Evolutionary conservation across 2,797 vertebrate genomes (phyloP).

Genomic region (Danio choprae): DNA sequence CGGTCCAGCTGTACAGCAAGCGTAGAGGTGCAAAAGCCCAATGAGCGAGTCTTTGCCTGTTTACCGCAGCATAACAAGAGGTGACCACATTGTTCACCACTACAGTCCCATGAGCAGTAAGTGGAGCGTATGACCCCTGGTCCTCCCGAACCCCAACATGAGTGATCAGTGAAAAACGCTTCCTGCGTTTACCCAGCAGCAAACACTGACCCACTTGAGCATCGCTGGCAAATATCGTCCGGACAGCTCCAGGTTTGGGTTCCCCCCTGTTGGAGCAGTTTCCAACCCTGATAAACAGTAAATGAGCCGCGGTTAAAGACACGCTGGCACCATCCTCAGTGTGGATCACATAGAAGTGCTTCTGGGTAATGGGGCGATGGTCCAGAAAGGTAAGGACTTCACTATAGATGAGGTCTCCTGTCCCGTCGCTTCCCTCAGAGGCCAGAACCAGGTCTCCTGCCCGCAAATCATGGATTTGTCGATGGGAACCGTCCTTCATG

Average conservation of each 20-base stretch:
- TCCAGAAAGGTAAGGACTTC: slow-evolving; percentile 91
- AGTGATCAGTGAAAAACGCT: slow-evolving; percentile 78
- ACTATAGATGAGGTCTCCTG: slow-evolving; percentile 82
- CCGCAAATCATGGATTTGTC: slow-evolving; percentile 78
- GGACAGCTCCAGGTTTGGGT: slow-evolving; percentile 65
- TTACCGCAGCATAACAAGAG: slow-evolving; percentile 90
- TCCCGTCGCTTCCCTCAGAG: slow-evolving; percentile 69
- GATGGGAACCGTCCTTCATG: slow-evolving; percentile 79
- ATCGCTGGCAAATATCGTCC: slow-evolving; percentile 82
- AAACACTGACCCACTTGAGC: slow-evolving; percentile 86
- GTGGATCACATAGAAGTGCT: slow-evolving; percentile 84
- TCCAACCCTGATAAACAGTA: slow-evolving; percentile 83
- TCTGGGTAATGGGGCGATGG: slow-evolving; percentile 74
- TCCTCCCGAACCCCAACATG: slow-evolving; percentile 70
- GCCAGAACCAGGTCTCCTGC: slow-evolving; percentile 87
- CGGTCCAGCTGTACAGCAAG: slow-evolving; percentile 81
- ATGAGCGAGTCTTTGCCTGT: slow-evolving; percentile 86
- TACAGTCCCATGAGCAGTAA: slow-evolving; percentile 87
- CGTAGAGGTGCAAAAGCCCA: slow-evolving; percentile 88
- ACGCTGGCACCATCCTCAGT: slow-evolving; percentile 80
- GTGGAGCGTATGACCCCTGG: slow-evolving; percentile 85
- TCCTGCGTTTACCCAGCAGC: slow-evolving; percentile 76
- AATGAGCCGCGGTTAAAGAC: slow-evolving; percentile 88
- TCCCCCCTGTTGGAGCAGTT: slow-evolving; percentile 79
- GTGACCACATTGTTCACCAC: slow-evolving; percentile 88